Evolutionary conservation across 1,140 invertebrate genomes (phyloP), one percentile per base, ranked within the genome.

Genomic region (Callitettix versicolor): DNA sequence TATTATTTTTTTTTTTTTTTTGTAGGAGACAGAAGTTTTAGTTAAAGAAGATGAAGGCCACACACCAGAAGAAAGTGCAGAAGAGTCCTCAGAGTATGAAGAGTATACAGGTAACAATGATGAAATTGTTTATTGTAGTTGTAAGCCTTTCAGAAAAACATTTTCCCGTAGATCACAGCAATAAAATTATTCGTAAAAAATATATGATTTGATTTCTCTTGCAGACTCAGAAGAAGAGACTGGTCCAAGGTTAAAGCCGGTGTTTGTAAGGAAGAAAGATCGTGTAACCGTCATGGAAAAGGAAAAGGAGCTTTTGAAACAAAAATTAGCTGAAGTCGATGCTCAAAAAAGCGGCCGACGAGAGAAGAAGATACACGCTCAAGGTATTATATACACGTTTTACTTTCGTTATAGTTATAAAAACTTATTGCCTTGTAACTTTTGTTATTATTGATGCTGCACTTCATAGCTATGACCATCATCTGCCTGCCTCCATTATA

Each of bases 241-340:
- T 66, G 80, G 82, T 0, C 92, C 94, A 0, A 74, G 93, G 54
- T 77, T 99, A 6, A 99, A 98, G 66, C 96, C 96, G 4, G 88
- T 99, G 1, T 99, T 99, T 77, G 93, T 99, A 0, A 76, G 89
- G 57, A 97, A 96, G 67, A 83, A 83, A 58, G 95, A 99, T 67
- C 77, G 96, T 57, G 85, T 98, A 40, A 98, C 96, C 4, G 85
- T 98, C 34, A 85, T 92, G 63, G 95, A 99, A 66, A 87, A 88
- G 64, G 94, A 98, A 67, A 84, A 87, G 47, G 88, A 95, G 71
- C 81, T 84, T 41, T 74, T 82, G 60, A 87, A 86, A 62, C 81
- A 92, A 64, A 91, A 91, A 65, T 86, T 90, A 70, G 68, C 82
- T 46, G 88, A 94, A 69, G 66, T 79, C 5, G 88, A 94, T 65